phyloP scores from a whole-genome alignment of 2,888 invertebrate genomes.

The Tiliacea citrago region DNA sequence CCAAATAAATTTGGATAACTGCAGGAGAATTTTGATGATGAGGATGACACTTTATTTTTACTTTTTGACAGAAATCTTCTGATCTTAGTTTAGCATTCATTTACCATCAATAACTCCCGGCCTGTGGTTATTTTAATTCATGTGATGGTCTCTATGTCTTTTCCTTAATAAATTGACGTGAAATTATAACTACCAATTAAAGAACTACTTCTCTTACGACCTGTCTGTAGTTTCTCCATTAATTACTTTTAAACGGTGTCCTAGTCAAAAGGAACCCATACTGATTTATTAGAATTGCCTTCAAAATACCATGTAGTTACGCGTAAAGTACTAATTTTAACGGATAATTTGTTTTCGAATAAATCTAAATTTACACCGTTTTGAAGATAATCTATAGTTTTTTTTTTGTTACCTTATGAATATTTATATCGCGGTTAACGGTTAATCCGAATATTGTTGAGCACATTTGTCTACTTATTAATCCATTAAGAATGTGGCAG shows the following conservation, averaged over 20 bases:
- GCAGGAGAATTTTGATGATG: too few species aligned
- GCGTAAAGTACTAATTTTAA: constrained; percentile 29
- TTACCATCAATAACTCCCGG: neutral
- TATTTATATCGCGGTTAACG: constrained; percentile 40
- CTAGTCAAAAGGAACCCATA: constrained; percentile 28
- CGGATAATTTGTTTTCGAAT: constrained; percentile 39
- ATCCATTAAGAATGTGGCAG: constrained; percentile 53
- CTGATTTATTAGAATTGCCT: constrained; percentile 54
- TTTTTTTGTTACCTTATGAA: neutral
- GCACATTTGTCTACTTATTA: constrained; percentile 56
- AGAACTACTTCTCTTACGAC: constrained; percentile 35
- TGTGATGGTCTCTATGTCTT: neutral
- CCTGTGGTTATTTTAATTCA: neutral
- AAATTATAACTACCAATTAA: constrained; percentile 28
- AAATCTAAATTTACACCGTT: constrained; percentile 44
- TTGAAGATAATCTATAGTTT: neutral
- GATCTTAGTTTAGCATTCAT: neutral
- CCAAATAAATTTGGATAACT: too few species aligned
- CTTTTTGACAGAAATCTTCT: neutral
- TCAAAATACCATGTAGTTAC: constrained; percentile 37
- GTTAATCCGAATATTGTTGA: constrained; percentile 26
- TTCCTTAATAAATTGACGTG: constrained; percentile 28
- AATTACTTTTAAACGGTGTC: constrained; percentile 43
- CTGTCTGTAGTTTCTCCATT: constrained; percentile 26
- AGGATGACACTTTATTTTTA: neutral